Evolutionary conservation across 2,888 invertebrate species (phyloP), one percentile per base, ranked within the genome.

Genomic region (Pharmacophagus antenor): DNA sequence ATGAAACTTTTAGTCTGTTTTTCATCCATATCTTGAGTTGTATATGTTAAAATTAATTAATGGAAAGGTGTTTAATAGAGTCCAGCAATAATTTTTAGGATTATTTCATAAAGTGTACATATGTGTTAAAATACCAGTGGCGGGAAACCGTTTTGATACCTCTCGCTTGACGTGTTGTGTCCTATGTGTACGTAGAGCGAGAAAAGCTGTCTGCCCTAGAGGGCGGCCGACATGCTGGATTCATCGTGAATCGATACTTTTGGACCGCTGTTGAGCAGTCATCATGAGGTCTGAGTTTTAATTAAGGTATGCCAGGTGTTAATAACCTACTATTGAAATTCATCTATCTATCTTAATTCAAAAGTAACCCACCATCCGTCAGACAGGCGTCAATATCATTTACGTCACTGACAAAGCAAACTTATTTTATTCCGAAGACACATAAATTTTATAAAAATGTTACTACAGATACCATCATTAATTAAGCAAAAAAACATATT

Each of bases 71-170:
- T 63, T 67, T 60, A 63, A 53, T 70, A 66, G 64, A 70, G 62
- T 63, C 61, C 56, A 67, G 21, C 20, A 65, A 63, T 57, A 62
- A 59, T 58, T 48, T 66, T 61, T 63, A 62, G 63, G 62, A 63
- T 63, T 72, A 70, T 70, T 65, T 54, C 46, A 56, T 51, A 62
- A 61, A 72, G 80, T 83, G 79, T 58, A 58, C 63, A 56, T 63
- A 53, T 80, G 85, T 85, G 84, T 71, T 80, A 72, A 83, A 86
- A 83, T 83, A 85, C 79, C 84, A 87, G 90, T 90, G 90, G 90
- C 90, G 90, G 90, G 90, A 90, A 90, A 89, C 85, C 81, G 85
- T 87, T 88, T 82, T 85, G 84, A 87, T 88, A 88, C 86, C 88
- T 86, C 82, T 86, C 82, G 83, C 83, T 82, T 88, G 89, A 87